Evolutionary conservation across 2,797 vertebrate species (phyloP), one percentile per base, ranked within the genome.

Genomic region (Malacoctenus gilli): DNA sequence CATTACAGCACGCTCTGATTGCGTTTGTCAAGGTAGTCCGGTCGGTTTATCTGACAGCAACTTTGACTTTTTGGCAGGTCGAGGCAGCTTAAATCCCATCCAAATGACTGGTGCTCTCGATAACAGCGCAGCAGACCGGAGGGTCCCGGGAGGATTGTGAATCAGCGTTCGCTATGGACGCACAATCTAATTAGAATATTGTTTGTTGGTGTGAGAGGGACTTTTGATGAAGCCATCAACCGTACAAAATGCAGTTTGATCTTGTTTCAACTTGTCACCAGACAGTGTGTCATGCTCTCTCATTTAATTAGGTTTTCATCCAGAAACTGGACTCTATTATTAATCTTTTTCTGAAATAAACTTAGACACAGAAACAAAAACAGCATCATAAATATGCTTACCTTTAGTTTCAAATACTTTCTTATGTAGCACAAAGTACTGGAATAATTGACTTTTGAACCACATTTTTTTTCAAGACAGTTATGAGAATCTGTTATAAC

Each of bases 171-270:
- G 73, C 67, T 61, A 38, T 68, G 57, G 46, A 68, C 49, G 42
- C 64, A 34, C 47, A 63, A 28, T 68, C 75, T 79, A 66, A 86
- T 87, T 84, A 80, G 64, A 84, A 77, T 71, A 67, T 42, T 77
- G 68, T 79, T 77, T 81, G 77, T 60, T 72, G 64, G 47, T 73
- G 61, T 68, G 30, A 70, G 53, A 77, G 61, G 32, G 58, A 67
- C 76, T 80, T 70, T 74, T 79, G 69, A 80, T 77, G 44, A 79
- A 63, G 65, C 38, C 50, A 58, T 40, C n/a, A 56, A 71, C 66
- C 12, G 20, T 81, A 56, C 32, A 61, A 79, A 77, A 87, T 88
- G 70, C 75, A 67, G 77, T 84, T 85, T 87, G 75, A 84, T 79
- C 66, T 76, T 21, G 36, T 68, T 70, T 80, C 63, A 75, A 18